Base-by-base conservation (phyloP, 2,113 vertebrate genomes). In the Ondatra zibethicus region DNA sequence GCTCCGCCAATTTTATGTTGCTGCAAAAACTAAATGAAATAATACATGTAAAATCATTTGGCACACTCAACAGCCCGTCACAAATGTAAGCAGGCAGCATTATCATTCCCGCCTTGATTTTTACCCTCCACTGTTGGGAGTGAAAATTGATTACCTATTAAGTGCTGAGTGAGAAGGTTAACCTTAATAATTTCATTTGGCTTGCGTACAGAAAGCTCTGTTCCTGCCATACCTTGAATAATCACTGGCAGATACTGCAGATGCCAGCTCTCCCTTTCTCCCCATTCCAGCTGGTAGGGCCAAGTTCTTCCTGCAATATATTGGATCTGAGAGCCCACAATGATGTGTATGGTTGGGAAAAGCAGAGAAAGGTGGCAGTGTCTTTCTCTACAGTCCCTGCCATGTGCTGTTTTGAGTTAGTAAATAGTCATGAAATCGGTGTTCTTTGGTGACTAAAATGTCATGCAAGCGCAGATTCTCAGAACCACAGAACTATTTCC, bases 131-230 rank as follows among this genome's bases (percentile, higher is more conserved):
- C 96, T 97, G 78, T 95, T 94, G 84, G 50, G 76, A 96, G 94
- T 91, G 96, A 95, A 98, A 97, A 97, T 98, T 97, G 97, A 98
- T 97, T 97, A 94, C 91, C 97, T 97, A 96, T 97, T 97, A 96
- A 97, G 82, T 93, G 89, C 97, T 97, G 96, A 97, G 94, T 92
- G 95, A 95, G 96, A 95, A 97, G 95, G 63, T 97, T 92, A 96
- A 90, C 92, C 95, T 97, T 96, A 92, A 96, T 98, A 93, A 98
- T 97, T 97, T 92, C 87, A 97, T 93, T 97, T 97, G 97, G 92
- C 96, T 95, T 96, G 89, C 94, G 87, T 75, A 92, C 92, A 97
- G 96, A 96, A 95, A 97, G 61, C 91, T 89, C 91, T 92, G 78
- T 65, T 95, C 89, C 73, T 93, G 94, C 68, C 39, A 7, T 72